Evolutionary conservation across 2,797 vertebrate genomes (phyloP), one percentile per base, ranked within the genome.

Genomic region (Gadopsis marmoratus): DNA sequence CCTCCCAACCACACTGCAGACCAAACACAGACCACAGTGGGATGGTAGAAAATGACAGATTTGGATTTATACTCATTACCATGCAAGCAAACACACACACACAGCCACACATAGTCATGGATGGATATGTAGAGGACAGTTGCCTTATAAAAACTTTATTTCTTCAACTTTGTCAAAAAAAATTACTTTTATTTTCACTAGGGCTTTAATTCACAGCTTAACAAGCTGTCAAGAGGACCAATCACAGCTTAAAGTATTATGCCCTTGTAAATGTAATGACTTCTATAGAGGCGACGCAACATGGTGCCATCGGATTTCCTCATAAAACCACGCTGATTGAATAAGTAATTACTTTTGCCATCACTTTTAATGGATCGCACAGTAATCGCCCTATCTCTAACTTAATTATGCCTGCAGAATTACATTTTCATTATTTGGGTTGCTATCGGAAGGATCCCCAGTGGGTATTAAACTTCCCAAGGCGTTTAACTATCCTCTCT

Each of bases 321-420:
- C 89, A 88, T 92, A 91, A 94, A 94, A 87, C 67, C 72, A 48
- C 31, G 50, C 90, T 93, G 91, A 94, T 94, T 94, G 92, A 95
- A 94, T 93, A 92, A 91, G 92, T 93, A 93, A 95, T 94, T 94
- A 94, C 92, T 92, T 93, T 92, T 89, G 83, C 91, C 89, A 91
- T 92, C 89, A 77, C 89, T 92, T 93, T 93, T 93, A 94, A 94
- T 94, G 90, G 91, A 90, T 93, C 78, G 62, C 90, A 77, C 84
- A 79, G 88, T 93, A 93, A 94, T 94, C 86, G 71, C 82, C 85
- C 88, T 84, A 91, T 92, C 91, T 90, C 88, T 91, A 91, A 93
- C 91, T 93, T 93, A 94, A 95, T 95, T 93, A 94, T 76, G 88
- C 87, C 86, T 93, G 90, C 79, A 91, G 89, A 91, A 92, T 94